phyloP scores from a whole-genome alignment of 2,797 vertebrate species.

The Lacerta viridis region DNA sequence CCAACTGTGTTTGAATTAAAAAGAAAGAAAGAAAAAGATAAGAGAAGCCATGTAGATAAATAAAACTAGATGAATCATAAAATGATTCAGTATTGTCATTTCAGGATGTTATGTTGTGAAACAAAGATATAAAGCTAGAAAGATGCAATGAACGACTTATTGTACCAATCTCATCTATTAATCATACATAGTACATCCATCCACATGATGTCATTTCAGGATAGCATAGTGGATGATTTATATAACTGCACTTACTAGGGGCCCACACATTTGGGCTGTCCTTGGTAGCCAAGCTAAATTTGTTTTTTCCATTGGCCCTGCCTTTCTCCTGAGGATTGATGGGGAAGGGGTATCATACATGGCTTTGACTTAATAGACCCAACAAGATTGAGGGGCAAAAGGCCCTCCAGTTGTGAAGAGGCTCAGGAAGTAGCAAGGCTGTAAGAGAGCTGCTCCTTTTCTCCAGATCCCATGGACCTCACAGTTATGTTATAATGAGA shows the following conservation, averaged over 20 bases:
- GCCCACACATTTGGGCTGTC: not conserved
- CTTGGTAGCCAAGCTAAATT: not conserved
- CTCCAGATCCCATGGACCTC: not conserved
- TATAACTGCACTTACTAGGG: not conserved
- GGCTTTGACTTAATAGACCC: not conserved
- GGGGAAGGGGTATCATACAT: no score
- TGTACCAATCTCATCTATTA: not conserved
- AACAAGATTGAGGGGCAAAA: not conserved
- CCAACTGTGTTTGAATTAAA: not conserved
- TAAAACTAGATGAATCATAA: not conserved
- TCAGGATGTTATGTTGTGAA: not conserved
- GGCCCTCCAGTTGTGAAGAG: no score
- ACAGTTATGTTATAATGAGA: not conserved
- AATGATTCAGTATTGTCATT: not conserved
- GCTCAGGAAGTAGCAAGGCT: not conserved
- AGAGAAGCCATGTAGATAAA: conserved; percentile 6
- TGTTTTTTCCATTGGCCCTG: not conserved
- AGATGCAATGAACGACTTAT: not conserved
- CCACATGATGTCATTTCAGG: not conserved
- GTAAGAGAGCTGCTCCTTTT: not conserved
- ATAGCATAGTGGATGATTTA: no score
- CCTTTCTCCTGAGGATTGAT: not conserved
- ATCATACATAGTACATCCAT: not conserved
- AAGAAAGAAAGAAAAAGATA: not conserved
- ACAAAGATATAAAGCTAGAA: not conserved